Conservation (phyloP, 1,140 invertebrate genomes). For the Nilaparvata lugens region DNA sequence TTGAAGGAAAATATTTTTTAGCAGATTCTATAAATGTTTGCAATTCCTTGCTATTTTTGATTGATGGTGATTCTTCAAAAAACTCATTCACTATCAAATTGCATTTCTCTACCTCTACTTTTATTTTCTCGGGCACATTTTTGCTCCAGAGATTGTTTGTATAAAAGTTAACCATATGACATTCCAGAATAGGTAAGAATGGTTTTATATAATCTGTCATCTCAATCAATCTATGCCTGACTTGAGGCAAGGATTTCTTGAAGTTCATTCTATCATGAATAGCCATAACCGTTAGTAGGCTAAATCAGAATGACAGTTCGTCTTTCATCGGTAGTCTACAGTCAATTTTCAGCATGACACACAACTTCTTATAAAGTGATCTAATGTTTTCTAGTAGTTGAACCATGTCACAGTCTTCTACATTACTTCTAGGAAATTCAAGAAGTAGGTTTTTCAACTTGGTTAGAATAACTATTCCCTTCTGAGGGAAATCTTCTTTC, state of each 20-base stretch:
- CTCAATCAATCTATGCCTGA: slow-evolving; percentile 39
- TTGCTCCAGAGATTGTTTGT: slow-evolving; percentile 55
- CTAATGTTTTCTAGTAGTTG: slow-evolving; percentile 24
- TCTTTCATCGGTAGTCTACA: slow-evolving; percentile 14
- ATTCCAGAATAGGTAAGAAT: slow-evolving; percentile 53
- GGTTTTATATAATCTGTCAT: slow-evolving; percentile 46
- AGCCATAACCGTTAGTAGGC: not conserved
- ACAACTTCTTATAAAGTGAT: slow-evolving; percentile 31
- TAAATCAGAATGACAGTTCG: slow-evolving; percentile 10
- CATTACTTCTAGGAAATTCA: slow-evolving; percentile 28
- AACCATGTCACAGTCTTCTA: slow-evolving; percentile 28
- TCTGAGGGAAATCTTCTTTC: not conserved
- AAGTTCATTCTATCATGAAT: not conserved
- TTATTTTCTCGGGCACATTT: slow-evolving; percentile 45
- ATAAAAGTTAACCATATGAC: slow-evolving; percentile 74
- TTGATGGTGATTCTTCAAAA: slow-evolving; percentile 18
- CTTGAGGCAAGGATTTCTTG: slow-evolving; percentile 1
- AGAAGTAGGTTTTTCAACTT: slow-evolving; percentile 27
- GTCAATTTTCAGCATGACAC: slow-evolving; percentile 30
- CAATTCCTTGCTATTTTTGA: not conserved
- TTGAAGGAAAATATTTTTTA: slow-evolving; percentile 19
- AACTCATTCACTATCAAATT: slow-evolving; percentile 34
- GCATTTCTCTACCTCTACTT: slow-evolving; percentile 41
- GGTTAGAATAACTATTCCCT: slow-evolving; percentile 7
- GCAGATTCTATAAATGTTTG: slow-evolving; percentile 28